Conservation (phyloP, 2,888 invertebrate genomes). For the Acrocyrtus sp. region DNA sequence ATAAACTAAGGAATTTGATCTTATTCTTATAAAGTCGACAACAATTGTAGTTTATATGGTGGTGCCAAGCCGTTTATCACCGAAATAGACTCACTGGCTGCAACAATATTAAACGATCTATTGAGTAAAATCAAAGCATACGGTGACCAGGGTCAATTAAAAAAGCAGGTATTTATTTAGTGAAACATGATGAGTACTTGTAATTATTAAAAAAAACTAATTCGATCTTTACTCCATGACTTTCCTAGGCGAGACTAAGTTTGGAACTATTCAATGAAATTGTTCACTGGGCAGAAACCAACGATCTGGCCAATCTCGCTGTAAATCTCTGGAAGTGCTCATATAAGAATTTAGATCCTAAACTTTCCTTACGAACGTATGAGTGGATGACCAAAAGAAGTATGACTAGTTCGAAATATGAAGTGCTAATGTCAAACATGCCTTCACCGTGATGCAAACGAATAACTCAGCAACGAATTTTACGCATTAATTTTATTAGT, state of each 20-base stretch:
- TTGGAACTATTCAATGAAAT: constrained; percentile 71
- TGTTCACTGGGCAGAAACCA: constrained; percentile 66
- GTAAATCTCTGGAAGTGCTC: constrained; percentile 85
- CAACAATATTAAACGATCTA: constrained; percentile 81
- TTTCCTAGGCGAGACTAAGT: constrained; percentile 76
- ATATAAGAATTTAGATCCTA: constrained; percentile 74
- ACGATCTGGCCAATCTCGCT: constrained; percentile 76
- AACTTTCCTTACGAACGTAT: constrained; percentile 66
- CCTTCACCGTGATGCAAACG: constrained; percentile 3
- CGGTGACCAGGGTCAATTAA: constrained; percentile 73
- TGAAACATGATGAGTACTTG: neutral
- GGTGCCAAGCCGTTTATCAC: constrained; percentile 85
- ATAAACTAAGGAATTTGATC: too few species aligned
- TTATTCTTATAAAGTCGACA: constrained; percentile 90
- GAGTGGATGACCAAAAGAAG: constrained; percentile 49
- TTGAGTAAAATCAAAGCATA: constrained; percentile 76
- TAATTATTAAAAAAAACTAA: neutral
- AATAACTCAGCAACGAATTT: too few species aligned
- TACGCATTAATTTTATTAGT: too few species aligned
- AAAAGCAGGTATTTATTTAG: constrained; percentile 70
- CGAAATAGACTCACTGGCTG: constrained; percentile 73
- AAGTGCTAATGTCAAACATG: constrained; percentile 48
- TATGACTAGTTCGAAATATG: constrained; percentile 31
- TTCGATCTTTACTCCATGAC: neutral
- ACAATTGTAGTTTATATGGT: constrained; percentile 92